Evolutionary conservation across 2,113 vertebrate species (phyloP).

Genomic region (Ahaetulla prasina): DNA sequence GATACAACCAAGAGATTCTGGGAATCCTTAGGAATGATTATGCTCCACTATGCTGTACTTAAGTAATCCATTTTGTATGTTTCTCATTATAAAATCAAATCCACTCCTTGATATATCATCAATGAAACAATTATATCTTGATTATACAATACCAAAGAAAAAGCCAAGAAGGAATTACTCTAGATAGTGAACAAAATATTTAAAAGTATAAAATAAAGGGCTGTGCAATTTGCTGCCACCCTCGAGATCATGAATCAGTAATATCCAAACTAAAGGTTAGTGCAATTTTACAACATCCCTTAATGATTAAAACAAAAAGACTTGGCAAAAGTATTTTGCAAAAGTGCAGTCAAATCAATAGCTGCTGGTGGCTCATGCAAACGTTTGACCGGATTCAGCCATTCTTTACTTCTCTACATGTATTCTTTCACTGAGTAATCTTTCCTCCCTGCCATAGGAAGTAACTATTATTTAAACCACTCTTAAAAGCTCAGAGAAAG

Average conservation of each 20-base stretch:
- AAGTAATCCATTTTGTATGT: conserved; percentile 4
- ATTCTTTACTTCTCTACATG: not conserved
- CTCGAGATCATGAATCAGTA: not conserved
- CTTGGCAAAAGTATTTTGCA: not conserved
- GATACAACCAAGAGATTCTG: not conserved
- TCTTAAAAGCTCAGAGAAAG: not conserved
- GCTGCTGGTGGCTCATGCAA: not conserved
- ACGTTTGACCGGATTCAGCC: not conserved
- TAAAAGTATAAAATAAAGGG: not conserved
- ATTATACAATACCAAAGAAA: not conserved
- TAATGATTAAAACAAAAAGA: not conserved
- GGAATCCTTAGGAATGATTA: not conserved
- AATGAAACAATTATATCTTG: not conserved
- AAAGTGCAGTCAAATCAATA: not conserved
- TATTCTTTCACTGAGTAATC: not conserved
- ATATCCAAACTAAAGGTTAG: not conserved
- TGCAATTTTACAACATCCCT: not conserved
- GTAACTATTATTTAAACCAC: not conserved
- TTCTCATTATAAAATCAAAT: not conserved
- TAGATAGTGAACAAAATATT: not conserved
- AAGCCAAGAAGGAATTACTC: not conserved
- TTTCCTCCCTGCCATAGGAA: not conserved
- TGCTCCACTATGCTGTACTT: not conserved
- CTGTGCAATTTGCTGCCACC: not conserved
- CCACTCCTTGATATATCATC: not conserved